Evolutionary conservation across 2,888 invertebrate genomes (phyloP).

Genomic region (Trachelus stipa): DNA sequence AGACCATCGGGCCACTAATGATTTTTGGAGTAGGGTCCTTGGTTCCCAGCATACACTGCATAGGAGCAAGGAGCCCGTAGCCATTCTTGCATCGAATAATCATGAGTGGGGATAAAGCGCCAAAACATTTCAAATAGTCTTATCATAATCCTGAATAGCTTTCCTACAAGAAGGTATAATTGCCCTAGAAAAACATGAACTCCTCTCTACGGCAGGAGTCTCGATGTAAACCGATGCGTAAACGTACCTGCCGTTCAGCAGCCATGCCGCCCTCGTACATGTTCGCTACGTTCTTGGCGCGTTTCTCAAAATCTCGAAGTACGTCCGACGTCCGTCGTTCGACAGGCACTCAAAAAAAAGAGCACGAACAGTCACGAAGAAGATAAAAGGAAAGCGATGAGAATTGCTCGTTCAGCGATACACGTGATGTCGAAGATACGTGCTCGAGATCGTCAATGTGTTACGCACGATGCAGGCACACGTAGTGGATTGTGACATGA

Average conservation of each 20-base stretch:
- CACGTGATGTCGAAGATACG: not conserved
- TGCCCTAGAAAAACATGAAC: not conserved
- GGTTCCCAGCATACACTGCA: not conserved
- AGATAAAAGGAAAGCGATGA: not conserved
- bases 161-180: not conserved
- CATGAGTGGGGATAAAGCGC: not conserved
- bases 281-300: slow-evolving; percentile 27
- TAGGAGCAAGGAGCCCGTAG: not conserved
- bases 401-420: not conserved
- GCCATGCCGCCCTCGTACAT: slow-evolving; percentile 64
- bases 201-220: not conserved
- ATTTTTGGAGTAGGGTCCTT: not conserved
- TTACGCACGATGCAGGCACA: not conserved
- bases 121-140: not conserved
- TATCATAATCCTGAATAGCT: not conserved
- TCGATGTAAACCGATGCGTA: not conserved
- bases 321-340: not conserved
- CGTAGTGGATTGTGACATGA: not conserved
- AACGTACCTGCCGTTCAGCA: slow-evolving; percentile 62
- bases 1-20: not conserved
- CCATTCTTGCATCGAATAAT: not conserved
- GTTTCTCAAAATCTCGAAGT: not conserved
- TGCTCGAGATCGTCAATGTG: not conserved
- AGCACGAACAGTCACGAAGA: not conserved
- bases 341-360: not conserved